These are phyloP conservation scores for Sebastes trivittatus DNA, from an alignment of 2,797 vertebrate genomes.

Conservation along the genomic window DNA sequence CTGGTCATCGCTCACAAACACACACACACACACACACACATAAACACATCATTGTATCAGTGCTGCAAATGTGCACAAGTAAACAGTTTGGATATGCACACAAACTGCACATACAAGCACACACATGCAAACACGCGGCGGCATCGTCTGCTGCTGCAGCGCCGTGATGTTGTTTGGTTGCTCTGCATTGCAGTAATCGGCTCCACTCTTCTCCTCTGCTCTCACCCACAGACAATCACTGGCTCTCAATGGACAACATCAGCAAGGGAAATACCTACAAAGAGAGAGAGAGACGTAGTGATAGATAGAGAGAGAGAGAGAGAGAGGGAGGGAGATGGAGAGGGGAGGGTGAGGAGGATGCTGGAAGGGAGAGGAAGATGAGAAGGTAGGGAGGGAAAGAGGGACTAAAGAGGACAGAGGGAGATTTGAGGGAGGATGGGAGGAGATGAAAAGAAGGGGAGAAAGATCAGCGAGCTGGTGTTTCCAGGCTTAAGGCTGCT, in stretches of 20 bases:
- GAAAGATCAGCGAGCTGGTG: conserved; percentile 70
- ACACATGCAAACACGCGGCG: conserved; percentile 23
- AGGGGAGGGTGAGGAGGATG: conserved; percentile 15
- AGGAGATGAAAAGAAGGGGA: conserved; percentile 64
- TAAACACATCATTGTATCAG: conserved; percentile 47
- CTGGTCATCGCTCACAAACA: conserved; percentile 57
- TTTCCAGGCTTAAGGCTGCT: conserved; percentile 70
- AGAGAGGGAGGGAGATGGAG: neutral
- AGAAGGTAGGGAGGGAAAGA: conserved; percentile 56
- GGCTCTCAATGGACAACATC: conserved; percentile 75
- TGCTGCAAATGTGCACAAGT: neutral
- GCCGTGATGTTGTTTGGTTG: conserved; percentile 59
- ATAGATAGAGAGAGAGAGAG: conserved; percentile 8
- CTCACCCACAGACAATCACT: conserved; percentile 73
- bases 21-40: conserved; percentile 22
- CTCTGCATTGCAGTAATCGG: conserved; percentile 81
- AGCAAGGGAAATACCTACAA: conserved; percentile 70
- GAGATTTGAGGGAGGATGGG: conserved; percentile 70
- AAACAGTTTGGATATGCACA: conserved; percentile 63
- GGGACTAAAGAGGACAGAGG: conserved; percentile 57
- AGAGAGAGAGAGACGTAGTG: conserved; percentile 20
- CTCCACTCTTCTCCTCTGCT: conserved; percentile 63
- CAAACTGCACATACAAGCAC: conserved; percentile 54
- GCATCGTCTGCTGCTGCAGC: conserved; percentile 42
- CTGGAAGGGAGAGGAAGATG: conserved; percentile 44